Evolutionary conservation across 2,113 vertebrate species (phyloP).

Genomic region (Polypterus senegalus): DNA sequence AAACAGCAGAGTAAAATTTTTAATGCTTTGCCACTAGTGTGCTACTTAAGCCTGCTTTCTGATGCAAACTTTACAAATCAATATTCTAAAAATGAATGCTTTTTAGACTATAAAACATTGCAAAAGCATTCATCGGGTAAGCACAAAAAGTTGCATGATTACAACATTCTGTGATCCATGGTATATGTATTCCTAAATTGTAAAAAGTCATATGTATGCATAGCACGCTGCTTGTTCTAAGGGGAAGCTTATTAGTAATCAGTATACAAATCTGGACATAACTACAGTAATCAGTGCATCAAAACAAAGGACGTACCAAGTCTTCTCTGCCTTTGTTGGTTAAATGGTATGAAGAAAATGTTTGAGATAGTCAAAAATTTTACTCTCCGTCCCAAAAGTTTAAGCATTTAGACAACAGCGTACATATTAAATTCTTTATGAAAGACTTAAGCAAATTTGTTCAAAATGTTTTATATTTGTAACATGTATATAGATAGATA

Average conservation of each 20-base stretch:
- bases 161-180: constrained; percentile 80
- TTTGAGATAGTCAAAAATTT: constrained; percentile 66
- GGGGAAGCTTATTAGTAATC: constrained; percentile 74
- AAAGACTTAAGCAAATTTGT: constrained; percentile 74
- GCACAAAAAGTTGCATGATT: constrained; percentile 65
- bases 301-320: constrained; percentile 44
- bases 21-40: constrained; percentile 67
- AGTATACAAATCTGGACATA: constrained; percentile 76
- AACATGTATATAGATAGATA: constrained; percentile 27
- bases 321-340: constrained; percentile 53
- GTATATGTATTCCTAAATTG: constrained; percentile 69
- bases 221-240: constrained; percentile 86
- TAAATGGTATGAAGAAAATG: constrained; percentile 67
- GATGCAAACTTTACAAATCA: constrained; percentile 21
- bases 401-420: constrained; percentile 89
- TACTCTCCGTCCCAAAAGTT: constrained; percentile 72
- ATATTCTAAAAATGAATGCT: constrained; percentile 39
- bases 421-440: constrained; percentile 81
- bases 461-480: constrained; percentile 62
- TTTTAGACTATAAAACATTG: constrained; percentile 49
- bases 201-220: constrained; percentile 82
- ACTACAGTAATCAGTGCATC: constrained; percentile 76
- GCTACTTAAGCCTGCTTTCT: constrained; percentile 28
- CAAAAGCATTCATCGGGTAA: constrained; percentile 57
- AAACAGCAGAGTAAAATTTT: constrained; percentile 72